Conservation (phyloP, 2,113 vertebrate species). For the Sminthopsis crassicaudata region DNA sequence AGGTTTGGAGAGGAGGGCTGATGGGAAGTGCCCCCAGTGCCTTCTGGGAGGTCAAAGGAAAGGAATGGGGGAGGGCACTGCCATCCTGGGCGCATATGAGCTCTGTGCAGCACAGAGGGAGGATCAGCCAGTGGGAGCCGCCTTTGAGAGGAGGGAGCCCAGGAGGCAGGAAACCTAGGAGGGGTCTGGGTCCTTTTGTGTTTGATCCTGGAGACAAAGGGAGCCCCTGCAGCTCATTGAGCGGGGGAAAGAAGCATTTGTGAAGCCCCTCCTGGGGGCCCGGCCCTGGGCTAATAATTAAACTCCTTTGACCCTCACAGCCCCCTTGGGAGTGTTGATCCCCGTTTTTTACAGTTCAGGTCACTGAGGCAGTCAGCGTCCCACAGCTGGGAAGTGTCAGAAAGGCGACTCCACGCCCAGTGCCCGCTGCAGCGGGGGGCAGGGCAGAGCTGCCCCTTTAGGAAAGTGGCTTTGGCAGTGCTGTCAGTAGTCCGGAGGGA, state of each 20-base stretch:
- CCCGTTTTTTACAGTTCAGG: background rate
- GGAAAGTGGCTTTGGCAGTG: background rate
- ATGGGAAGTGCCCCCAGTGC: no score
- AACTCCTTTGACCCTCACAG: constrained; percentile 66
- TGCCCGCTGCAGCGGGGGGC: background rate
- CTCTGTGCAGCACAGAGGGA: no score
- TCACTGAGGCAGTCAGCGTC: background rate
- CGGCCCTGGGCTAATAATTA: background rate
- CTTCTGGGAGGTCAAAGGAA: background rate
- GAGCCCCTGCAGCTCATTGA: background rate
- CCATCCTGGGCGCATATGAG: background rate
- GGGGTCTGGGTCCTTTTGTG: constrained; percentile 39
- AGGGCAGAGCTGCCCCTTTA: background rate
- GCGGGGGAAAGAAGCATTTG: background rate
- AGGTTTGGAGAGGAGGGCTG: no score
- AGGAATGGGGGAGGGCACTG: background rate
- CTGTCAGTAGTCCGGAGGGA: background rate
- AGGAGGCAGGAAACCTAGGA: background rate
- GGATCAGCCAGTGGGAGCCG: no score
- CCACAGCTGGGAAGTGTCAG: background rate
- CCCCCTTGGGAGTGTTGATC: constrained; percentile 77
- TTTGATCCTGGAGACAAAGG: background rate
- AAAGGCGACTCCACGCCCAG: background rate
- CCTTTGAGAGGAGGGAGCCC: background rate
- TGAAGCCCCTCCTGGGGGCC: background rate